A percentile compares a stretch with the other conserved stretches of the same genome.
Conservation (phyloP, 2,797 vertebrate genomes). For the Hipposideros larvatus region DNA sequence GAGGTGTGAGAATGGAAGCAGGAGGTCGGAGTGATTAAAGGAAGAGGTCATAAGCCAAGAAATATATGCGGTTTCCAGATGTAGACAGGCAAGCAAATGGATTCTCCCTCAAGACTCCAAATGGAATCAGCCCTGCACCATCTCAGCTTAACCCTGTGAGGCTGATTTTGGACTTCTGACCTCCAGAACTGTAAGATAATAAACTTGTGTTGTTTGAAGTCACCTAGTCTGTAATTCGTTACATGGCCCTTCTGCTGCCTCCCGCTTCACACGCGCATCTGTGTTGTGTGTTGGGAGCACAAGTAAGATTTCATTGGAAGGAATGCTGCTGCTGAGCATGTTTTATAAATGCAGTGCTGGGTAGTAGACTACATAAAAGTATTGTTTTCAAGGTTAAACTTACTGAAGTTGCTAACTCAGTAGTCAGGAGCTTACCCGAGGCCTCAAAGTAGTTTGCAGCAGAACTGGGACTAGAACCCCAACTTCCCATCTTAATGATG, state of each 20-base stretch:
- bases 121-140: neutral
- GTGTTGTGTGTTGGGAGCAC: neutral
- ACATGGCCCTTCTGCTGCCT: rapidly evolving
- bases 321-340: neutral
- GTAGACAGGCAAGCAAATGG: neutral
- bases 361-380: neutral
- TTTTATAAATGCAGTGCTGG: neutral
- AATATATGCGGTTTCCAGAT: rapidly evolving
- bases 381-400: neutral
- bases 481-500: no score
- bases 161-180: neutral
- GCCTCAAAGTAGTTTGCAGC: neutral
- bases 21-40: neutral
- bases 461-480: neutral
- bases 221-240: neutral
- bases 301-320: neutral
- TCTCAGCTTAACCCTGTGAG: neutral
- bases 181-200: neutral
- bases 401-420: neutral
- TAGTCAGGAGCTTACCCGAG: neutral
- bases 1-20: neutral
- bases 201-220: neutral
- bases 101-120: neutral
- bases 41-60: rapidly evolving
- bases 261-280: neutral